Percentiles rank a stretch among this genome's conserved stretches.
Conservation (phyloP, 1,140 invertebrate genomes). For the Drosophila nebulosa region DNA sequence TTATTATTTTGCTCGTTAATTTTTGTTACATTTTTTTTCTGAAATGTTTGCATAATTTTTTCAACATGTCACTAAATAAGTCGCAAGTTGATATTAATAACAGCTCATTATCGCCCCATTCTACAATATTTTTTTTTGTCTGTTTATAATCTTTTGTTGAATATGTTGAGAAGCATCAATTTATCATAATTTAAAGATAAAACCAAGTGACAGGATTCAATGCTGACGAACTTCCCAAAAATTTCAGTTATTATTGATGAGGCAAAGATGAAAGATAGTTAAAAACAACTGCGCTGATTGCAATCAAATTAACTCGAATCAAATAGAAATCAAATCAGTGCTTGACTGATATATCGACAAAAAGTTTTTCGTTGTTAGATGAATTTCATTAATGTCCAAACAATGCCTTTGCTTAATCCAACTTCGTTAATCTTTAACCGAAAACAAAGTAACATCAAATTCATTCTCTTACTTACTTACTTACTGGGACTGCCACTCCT, state of each 20-base stretch:
- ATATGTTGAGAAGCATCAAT: constrained; percentile 59
- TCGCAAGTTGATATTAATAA: constrained; percentile 76
- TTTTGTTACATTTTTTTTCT: constrained; percentile 26
- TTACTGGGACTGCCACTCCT: background rate
- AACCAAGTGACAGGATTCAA: constrained; percentile 10
- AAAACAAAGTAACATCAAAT: constrained; percentile 40
- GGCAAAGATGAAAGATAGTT: constrained; percentile 6
- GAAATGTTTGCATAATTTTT: constrained; percentile 54
- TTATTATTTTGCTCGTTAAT: constrained; percentile 41
- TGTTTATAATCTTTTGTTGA: constrained; percentile 36
- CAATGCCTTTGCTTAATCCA: constrained; percentile 13
- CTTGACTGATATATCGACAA: no score
- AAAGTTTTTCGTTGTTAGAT: background rate
- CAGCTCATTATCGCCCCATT: constrained; percentile 72
- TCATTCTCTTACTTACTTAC: background rate
- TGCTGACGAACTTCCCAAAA: constrained; percentile 33
- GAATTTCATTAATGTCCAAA: constrained; percentile 27
- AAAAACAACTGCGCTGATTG: constrained; percentile 1
- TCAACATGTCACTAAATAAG: constrained; percentile 66
- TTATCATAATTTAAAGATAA: constrained; percentile 67
- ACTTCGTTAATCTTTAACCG: constrained; percentile 35
- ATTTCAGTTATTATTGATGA: constrained; percentile 41
- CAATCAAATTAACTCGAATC: background rate
- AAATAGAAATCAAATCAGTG: constrained; percentile 1
- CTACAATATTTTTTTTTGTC: background rate